phyloP scores from a whole-genome alignment of 2,113 vertebrate genomes.

The Equus quagga region DNA sequence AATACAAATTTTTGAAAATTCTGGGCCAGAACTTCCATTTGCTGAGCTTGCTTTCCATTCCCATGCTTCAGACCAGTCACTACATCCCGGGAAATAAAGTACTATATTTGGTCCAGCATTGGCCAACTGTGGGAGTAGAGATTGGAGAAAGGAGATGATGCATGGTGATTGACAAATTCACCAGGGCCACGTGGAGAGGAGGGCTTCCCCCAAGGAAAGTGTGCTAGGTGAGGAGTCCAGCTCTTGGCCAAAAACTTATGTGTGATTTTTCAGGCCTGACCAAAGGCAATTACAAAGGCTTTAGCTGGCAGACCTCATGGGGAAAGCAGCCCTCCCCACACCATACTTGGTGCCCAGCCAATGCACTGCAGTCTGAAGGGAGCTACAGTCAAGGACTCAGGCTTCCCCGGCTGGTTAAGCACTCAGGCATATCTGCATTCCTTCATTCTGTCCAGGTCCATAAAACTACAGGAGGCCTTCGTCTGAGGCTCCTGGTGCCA shows the following conservation, averaged over 20 bases:
- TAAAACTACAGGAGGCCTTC: neutral
- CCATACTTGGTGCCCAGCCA: neutral
- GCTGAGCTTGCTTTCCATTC: neutral
- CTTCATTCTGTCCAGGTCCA: neutral
- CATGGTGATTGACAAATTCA: neutral
- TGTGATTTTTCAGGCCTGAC: neutral
- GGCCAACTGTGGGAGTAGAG: neutral
- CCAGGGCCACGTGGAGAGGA: neutral
- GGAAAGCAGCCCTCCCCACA: neutral
- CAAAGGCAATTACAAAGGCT: neutral
- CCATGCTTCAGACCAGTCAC: neutral
- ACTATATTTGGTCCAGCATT: neutral
- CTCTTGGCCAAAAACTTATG: neutral
- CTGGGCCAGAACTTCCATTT: neutral
- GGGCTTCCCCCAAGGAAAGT: neutral
- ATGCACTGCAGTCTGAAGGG: accelerated
- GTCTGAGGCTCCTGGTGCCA: neutral
- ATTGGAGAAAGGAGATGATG: neutral
- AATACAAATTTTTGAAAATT: neutral
- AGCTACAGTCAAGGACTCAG: neutral
- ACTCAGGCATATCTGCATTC: neutral
- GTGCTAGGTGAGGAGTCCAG: neutral
- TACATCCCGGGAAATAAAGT: neutral
- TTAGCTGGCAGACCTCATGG: neutral
- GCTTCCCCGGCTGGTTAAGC: neutral